Conservation (phyloP, 2,113 vertebrate genomes). For the Thinocorus orbignyianus region DNA sequence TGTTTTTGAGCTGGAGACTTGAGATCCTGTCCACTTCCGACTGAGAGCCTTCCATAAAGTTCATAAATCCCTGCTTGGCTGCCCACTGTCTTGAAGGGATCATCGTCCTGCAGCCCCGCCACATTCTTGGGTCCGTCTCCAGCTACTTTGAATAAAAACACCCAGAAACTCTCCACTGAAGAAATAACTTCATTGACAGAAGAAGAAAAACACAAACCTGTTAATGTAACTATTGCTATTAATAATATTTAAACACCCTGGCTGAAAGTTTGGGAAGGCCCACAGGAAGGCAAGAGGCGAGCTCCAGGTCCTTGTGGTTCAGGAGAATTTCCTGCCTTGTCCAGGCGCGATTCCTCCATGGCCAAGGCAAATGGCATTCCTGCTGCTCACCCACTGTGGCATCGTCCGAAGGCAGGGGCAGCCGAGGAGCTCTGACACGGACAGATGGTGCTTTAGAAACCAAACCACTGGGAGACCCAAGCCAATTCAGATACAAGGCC, state of each 20-base stretch:
- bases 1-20: neutral
- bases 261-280: neutral
- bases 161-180: neutral
- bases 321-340: slow-evolving; percentile 36
- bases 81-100: neutral
- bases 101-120: neutral
- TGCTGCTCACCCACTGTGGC: neutral
- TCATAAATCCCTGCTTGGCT: neutral
- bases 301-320: slow-evolving; percentile 4
- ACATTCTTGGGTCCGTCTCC: neutral
- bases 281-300: neutral
- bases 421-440: neutral
- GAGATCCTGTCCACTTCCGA: neutral
- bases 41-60: neutral
- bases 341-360: neutral
- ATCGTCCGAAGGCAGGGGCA: neutral
- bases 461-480: neutral
- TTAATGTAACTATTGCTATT: neutral
- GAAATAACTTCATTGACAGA: neutral
- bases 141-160: neutral
- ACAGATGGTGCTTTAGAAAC: neutral
- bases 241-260: neutral
- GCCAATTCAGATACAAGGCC: neutral
- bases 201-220: neutral
- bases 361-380: neutral